phyloP scores from a whole-genome alignment of 2,113 vertebrate species.

The Aramus guarauna region DNA sequence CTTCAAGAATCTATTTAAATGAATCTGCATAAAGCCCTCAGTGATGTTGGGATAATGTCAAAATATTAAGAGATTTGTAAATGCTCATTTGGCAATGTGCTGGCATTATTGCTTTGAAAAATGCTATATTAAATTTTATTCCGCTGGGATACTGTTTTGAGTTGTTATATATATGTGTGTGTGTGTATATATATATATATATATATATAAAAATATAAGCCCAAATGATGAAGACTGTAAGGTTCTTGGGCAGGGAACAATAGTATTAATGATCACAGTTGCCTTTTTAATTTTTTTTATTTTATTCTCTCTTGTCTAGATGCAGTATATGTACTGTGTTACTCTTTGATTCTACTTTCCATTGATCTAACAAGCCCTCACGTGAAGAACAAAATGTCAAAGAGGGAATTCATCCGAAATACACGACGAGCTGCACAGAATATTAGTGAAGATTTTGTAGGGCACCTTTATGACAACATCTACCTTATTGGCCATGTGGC shows the following conservation, averaged over 20 bases:
- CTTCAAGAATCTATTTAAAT: neutral
- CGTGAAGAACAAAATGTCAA: constrained; percentile 99
- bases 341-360: constrained; percentile 97
- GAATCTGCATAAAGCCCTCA: neutral
- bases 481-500: constrained; percentile 98
- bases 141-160: neutral
- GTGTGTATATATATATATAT: neutral
- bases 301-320: constrained; percentile 75
- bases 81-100: neutral
- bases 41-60: neutral
- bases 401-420: constrained; percentile 98
- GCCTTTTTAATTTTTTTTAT: neutral
- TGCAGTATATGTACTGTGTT: constrained; percentile 97
- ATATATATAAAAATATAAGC: neutral
- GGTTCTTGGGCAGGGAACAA: neutral
- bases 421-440: constrained; percentile 94
- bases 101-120: neutral
- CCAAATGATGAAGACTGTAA: neutral
- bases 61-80: neutral
- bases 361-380: constrained; percentile 97
- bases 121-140: neutral
- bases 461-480: constrained; percentile 99
- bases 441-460: constrained; percentile 98
- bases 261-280: neutral
- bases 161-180: neutral